phyloP scores from a whole-genome alignment of 1,140 invertebrate species.

The Euglossa dilemma region DNA sequence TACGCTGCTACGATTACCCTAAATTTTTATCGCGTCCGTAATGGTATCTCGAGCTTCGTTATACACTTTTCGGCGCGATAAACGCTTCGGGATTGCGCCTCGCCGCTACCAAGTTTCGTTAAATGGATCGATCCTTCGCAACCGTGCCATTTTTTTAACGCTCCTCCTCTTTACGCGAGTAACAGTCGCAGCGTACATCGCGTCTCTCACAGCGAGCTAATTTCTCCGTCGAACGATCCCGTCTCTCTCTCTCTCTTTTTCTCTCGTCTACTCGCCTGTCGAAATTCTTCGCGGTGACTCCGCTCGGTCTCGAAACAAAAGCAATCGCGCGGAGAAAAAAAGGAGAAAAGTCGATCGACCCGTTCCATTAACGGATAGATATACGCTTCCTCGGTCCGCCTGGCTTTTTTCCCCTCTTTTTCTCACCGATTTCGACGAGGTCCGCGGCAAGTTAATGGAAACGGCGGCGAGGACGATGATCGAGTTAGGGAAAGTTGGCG shows the following conservation, averaged over 20 bases:
- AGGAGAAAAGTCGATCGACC: not conserved
- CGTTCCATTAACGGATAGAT: not conserved
- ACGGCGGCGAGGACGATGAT: not conserved
- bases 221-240: too few relatives aligned
- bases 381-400: too few relatives aligned
- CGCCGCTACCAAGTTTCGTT: not conserved
- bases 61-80: not conserved
- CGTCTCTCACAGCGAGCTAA: too few relatives aligned
- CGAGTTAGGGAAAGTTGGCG: constrained; percentile 17
- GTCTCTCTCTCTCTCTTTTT: too few relatives aligned
- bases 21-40: not conserved
- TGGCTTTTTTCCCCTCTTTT: too few relatives aligned
- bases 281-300: too few relatives aligned
- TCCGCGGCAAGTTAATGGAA: not conserved
- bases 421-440: not conserved
- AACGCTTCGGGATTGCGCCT: not conserved
- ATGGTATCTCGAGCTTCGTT: too few relatives aligned
- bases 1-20: not conserved
- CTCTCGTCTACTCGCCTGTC: too few relatives aligned
- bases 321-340: not conserved
- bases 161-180: too few relatives aligned
- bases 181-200: too few relatives aligned
- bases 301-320: too few relatives aligned
- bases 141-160: not conserved
- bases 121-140: not conserved